Evolutionary conservation across 2,797 vertebrate genomes (phyloP).

Genomic region (Danio tinwini): DNA sequence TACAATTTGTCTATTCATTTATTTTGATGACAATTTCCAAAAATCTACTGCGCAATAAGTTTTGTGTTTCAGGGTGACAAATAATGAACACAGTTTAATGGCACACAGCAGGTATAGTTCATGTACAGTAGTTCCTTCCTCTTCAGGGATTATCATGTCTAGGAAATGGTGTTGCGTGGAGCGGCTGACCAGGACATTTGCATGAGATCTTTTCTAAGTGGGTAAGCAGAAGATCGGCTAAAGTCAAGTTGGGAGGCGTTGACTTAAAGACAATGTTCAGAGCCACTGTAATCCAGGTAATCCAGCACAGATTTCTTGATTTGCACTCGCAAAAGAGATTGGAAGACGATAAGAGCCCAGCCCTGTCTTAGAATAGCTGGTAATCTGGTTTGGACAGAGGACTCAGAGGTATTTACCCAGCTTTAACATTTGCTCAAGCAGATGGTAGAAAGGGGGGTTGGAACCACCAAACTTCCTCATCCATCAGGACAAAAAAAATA

Average conservation of each 20-base stretch:
- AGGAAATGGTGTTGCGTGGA: constrained; percentile 31
- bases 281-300: constrained; percentile 79
- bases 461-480: constrained; percentile 67
- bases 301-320: constrained; percentile 79
- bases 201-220: constrained; percentile 57
- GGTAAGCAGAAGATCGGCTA: constrained; percentile 61
- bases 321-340: constrained; percentile 84
- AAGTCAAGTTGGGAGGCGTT: constrained; percentile 66
- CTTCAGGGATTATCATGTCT: constrained; percentile 10
- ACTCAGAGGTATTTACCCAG: constrained; percentile 82
- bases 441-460: constrained; percentile 78
- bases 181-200: constrained; percentile 47
- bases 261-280: constrained; percentile 72
- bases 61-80: too few relatives aligned
- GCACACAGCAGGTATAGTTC: background rate
- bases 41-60: too few relatives aligned
- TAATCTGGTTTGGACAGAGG: constrained; percentile 86
- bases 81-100: background rate
- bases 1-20: too few relatives aligned
- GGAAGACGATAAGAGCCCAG: constrained; percentile 75
- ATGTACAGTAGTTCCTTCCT: constrained; percentile 1
- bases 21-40: too few relatives aligned
- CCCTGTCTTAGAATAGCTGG: constrained; percentile 78
- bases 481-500: constrained; percentile 60
- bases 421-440: constrained; percentile 84